phyloP scores from a whole-genome alignment of 2,113 vertebrate species.

The Podarcis cretensis region DNA sequence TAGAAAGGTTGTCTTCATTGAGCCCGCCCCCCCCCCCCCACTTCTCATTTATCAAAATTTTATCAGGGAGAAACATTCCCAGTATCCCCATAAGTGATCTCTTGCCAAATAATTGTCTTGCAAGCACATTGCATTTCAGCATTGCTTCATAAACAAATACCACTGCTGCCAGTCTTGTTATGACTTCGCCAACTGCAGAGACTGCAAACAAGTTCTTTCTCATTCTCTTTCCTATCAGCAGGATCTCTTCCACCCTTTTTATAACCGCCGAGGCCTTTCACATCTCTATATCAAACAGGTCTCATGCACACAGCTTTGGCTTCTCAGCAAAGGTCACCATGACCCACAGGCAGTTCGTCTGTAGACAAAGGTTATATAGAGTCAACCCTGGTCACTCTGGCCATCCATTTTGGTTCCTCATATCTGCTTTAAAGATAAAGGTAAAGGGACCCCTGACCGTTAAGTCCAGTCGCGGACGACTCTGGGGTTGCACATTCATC shows the following conservation, averaged over 20 bases:
- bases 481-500: no score
- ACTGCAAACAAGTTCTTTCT: background rate
- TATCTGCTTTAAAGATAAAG: no score
- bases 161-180: background rate
- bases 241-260: background rate
- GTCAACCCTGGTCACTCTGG: background rate
- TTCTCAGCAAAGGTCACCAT: background rate
- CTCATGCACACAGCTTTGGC: background rate
- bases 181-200: background rate
- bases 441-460: no score
- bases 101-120: background rate
- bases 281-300: background rate
- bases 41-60: background rate
- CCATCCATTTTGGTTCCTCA: background rate
- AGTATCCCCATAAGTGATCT: background rate
- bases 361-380: background rate
- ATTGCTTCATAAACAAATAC: background rate
- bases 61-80: background rate
- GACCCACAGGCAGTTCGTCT: background rate
- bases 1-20: no score
- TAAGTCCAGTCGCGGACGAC: no score
- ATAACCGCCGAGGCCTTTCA: background rate
- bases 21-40: no score
- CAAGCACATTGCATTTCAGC: background rate
- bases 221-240: background rate